phyloP scores from a whole-genome alignment of 2,113 vertebrate species.

The Chelonoidis abingdonii region DNA sequence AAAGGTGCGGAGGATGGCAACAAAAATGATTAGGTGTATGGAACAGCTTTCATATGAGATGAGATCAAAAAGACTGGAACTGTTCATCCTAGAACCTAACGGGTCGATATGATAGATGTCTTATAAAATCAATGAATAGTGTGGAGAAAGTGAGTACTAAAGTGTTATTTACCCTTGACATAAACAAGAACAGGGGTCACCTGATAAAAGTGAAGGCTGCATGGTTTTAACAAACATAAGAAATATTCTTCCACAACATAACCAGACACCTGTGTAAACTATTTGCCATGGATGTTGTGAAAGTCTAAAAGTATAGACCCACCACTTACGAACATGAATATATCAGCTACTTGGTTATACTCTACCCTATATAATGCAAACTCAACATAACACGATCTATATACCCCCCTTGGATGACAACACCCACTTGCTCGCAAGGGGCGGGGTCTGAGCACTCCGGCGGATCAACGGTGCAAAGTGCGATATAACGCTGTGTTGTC shows the following conservation, averaged over 20 bases:
- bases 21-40: background rate
- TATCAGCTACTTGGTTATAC: background rate
- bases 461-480: too few relatives aligned
- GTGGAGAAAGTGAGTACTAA: background rate
- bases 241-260: background rate
- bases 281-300: background rate
- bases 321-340: background rate
- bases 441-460: too few relatives aligned
- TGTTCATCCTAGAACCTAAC: background rate
- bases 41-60: background rate
- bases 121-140: background rate
- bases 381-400: too few relatives aligned
- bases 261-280: background rate
- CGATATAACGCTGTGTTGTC: too few relatives aligned
- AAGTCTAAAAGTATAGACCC: background rate
- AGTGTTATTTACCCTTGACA: background rate
- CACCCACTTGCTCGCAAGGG: too few relatives aligned
- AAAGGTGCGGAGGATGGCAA: background rate
- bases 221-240: background rate
- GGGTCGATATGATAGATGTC: background rate
- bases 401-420: too few relatives aligned
- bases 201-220: background rate
- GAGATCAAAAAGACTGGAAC: background rate
- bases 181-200: background rate
- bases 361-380: too few relatives aligned